Conservation (phyloP, 2,888 invertebrate species). For the Pseudococcus viburni region DNA sequence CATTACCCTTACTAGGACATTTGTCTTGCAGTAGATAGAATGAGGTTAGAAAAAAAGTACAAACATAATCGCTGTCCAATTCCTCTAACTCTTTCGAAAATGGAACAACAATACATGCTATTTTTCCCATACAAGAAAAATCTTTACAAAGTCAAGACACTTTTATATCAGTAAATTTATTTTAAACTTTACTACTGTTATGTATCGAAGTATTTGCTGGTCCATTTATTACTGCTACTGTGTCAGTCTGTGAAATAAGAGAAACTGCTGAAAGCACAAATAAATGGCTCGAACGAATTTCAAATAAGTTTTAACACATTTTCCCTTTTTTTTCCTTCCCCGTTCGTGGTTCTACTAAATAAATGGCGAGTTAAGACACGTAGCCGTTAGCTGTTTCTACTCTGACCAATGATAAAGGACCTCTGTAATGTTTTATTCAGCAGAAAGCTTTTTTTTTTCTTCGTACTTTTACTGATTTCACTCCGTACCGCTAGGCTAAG, state of each 20-base stretch:
- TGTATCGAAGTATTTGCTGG: conserved; percentile 51
- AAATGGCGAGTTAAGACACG: conserved; percentile 55
- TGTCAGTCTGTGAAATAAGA: conserved; percentile 55
- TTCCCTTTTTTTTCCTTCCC: conserved; percentile 27
- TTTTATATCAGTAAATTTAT: conserved; percentile 54
- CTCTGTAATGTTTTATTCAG: conserved; percentile 60
- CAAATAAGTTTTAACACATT: conserved; percentile 63
- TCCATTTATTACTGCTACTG: conserved; percentile 55
- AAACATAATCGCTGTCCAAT: conserved; percentile 47
- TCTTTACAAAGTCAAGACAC: conserved; percentile 41
- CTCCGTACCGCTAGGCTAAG: background rate
- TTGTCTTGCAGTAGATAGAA: background rate
- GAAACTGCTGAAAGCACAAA: conserved; percentile 58
- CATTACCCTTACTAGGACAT: background rate
- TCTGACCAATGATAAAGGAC: conserved; percentile 57
- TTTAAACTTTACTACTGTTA: conserved; percentile 50
- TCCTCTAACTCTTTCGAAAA: conserved; percentile 9
- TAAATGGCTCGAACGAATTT: conserved; percentile 64
- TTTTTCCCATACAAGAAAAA: conserved; percentile 29
- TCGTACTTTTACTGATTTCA: conserved; percentile 17
- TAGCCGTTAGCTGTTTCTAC: conserved; percentile 54
- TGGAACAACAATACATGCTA: conserved; percentile 40
- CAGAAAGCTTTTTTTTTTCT: conserved; percentile 40
- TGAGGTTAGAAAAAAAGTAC: conserved; percentile 14
- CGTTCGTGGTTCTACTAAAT: conserved; percentile 36